Evolutionary conservation across 35 echinoderm and acorn worm genomes (phyloP).

Genomic region (Patiria miniata): DNA sequence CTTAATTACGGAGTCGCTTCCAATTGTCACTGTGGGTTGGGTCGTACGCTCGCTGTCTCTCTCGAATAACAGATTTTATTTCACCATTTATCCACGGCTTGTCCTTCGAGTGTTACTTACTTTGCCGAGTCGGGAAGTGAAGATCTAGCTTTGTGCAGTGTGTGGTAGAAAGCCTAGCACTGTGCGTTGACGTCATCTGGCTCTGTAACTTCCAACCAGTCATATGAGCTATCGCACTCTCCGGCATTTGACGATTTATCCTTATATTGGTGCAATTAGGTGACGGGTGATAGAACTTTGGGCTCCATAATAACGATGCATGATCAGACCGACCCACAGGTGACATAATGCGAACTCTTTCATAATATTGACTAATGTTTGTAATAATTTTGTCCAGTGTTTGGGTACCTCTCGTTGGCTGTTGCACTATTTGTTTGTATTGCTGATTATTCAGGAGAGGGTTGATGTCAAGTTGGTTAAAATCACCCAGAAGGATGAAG

Average conservation of each 20-base stretch:
- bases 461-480: conserved; percentile 15
- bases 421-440: background rate
- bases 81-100: conserved; percentile 41
- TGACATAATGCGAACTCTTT: background rate
- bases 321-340: conserved; percentile 1
- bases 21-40: background rate
- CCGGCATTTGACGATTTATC: conserved; percentile 18
- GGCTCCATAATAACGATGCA: background rate
- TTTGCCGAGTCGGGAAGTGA: background rate
- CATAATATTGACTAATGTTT: conserved; percentile 15
- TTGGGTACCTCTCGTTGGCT: conserved; percentile 3
- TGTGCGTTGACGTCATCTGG: conserved; percentile 1
- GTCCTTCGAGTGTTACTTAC: background rate
- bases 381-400: conserved; percentile 25
- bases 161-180: background rate
- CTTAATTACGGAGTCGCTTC: conserved; percentile 4
- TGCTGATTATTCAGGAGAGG: background rate
- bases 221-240: conserved; percentile 7
- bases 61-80: conserved; percentile 25
- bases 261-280: background rate
- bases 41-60: conserved; percentile 4
- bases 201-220: background rate
- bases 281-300: background rate
- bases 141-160: background rate
- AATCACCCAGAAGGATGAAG: conserved; percentile 29